Evolutionary conservation across 2,797 vertebrate species (phyloP), one percentile per base, ranked within the genome.

Genomic region (Lycodopsis pacificus): DNA sequence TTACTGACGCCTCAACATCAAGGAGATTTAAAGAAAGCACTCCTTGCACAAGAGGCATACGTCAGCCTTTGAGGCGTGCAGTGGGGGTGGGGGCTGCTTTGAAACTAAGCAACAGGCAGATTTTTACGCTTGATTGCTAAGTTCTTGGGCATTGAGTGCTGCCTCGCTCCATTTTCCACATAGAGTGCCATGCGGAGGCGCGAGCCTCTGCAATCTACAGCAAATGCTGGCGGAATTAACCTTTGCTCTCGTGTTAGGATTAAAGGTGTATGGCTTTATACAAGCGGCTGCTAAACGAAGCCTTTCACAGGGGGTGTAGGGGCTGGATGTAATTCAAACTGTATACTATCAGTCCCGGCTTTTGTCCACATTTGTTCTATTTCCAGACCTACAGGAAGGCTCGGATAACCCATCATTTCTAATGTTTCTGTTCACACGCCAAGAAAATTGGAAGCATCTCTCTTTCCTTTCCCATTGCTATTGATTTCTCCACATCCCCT

Each of bases 81-180:
- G 44, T 10, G 32, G 36, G 32, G 32, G 67, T n/a, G 56, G 20
- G 57, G 54, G 51, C 22, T 1, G 69, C 82, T 88, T 82, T 86
- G 81, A 90, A 86, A 87, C 81, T 27, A 81, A 88, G 90, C 85
- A 92, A 87, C 89, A 89, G 89, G 86, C 88, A 69, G 84, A 75
- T 80, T 89, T 87, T 89, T 82, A 78, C 81, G 86, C 84, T 78
- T 93, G 93, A 94, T 95, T 94, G 91, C 91, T 73, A 78, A 79
- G 86, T 93, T 93, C 91, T 90, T 73, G 84, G 81, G 75, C 80
- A 86, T 89, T 90, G 89, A 92, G 87, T 90, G 90, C 86, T 80
- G 70, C 81, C 76, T 79, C 62, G 4, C 76, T 85, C 77, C 70
- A 87, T 86, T 88, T 90, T 91, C 88, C 89, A 85, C 88, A 81